Conservation (phyloP, 1,140 invertebrate species). For the Cheumatopsyche charites region DNA sequence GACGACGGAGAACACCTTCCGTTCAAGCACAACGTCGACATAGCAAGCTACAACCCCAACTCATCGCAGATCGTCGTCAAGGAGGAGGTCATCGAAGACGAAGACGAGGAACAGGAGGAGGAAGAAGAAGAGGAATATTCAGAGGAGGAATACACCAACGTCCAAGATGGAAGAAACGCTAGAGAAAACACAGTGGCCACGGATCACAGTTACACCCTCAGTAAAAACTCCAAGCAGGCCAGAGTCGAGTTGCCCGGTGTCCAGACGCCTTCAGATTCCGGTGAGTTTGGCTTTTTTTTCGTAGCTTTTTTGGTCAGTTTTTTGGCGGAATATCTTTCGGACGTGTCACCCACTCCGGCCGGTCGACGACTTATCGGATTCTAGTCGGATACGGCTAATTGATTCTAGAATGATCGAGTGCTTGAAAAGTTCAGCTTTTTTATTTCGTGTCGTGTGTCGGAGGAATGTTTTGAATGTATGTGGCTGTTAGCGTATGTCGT, state of each 20-base stretch:
- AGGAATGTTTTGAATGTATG: too few relatives aligned
- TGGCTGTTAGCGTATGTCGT: too few relatives aligned
- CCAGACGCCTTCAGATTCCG: conserved; percentile 85
- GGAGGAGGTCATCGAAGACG: conserved; percentile 15
- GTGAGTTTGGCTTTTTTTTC: conserved; percentile 54
- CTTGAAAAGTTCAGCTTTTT: background rate
- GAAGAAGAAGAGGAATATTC: conserved; percentile 32
- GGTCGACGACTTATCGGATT: background rate
- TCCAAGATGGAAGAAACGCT: conserved; percentile 51
- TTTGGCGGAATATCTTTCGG: background rate
- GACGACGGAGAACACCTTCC: conserved; percentile 56
- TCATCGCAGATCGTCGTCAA: conserved; percentile 43
- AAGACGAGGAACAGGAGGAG: conserved; percentile 36
- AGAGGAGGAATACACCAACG: background rate
- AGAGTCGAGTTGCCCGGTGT: conserved; percentile 69
- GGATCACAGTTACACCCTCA: conserved; percentile 75
- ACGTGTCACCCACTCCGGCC: background rate
- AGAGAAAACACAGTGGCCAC: conserved; percentile 54
- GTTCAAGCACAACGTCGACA: conserved; percentile 57
- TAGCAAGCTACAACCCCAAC: conserved; percentile 54
- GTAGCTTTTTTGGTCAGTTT: background rate
- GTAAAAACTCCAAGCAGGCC: conserved; percentile 60
- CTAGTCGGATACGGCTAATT: background rate
- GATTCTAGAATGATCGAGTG: background rate
- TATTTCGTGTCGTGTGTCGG: too few relatives aligned